Evolutionary conservation across 2,113 vertebrate species (phyloP).

Genomic region (Sphyrna mokarran): DNA sequence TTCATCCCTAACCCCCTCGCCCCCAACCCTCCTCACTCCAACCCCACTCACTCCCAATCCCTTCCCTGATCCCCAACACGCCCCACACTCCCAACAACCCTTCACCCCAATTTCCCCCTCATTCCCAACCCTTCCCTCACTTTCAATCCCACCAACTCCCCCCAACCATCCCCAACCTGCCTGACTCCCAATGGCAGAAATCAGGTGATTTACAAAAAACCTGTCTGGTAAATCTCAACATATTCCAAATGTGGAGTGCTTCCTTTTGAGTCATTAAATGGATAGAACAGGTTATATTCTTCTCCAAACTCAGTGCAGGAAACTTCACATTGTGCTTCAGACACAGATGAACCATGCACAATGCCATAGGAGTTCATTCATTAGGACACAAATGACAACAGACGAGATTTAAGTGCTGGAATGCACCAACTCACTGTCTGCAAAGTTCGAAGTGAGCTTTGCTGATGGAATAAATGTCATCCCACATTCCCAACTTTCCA

Average conservation of each 20-base stretch:
- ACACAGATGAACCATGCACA: neutral
- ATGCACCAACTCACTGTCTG: neutral
- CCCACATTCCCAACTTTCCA: neutral
- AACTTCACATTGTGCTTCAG: neutral
- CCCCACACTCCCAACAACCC: too few relatives aligned
- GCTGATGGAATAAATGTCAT: neutral
- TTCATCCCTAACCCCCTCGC: too few relatives aligned
- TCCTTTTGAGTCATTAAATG: neutral
- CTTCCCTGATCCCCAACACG: too few relatives aligned
- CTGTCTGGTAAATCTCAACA: neutral
- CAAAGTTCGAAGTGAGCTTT: neutral
- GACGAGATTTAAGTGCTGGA: neutral
- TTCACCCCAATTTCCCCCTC: too few relatives aligned
- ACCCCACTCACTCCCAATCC: too few relatives aligned
- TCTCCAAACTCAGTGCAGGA: neutral
- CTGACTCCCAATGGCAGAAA: neutral
- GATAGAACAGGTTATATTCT: neutral
- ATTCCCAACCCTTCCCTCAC: too few relatives aligned
- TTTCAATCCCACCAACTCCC: too few relatives aligned
- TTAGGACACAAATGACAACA: neutral
- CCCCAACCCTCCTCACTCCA: too few relatives aligned
- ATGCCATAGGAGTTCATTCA: neutral
- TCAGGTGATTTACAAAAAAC: neutral
- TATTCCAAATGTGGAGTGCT: too few relatives aligned
- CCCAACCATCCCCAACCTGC: too few relatives aligned